Evolutionary conservation across 2,797 vertebrate species (phyloP).

Genomic region (Galaxias olidus): DNA sequence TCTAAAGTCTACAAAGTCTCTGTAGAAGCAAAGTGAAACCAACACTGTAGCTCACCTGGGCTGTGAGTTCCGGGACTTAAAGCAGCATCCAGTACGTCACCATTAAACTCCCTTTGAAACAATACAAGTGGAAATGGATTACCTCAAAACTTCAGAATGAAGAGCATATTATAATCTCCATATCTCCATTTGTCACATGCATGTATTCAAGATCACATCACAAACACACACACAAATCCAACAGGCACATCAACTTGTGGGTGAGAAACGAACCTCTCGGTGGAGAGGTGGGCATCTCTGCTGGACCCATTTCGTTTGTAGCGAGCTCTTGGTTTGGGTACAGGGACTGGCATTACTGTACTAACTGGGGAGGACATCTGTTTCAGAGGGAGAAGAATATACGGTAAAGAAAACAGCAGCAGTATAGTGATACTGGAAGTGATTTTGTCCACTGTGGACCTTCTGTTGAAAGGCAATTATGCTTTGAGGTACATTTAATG

Average conservation of each 20-base stretch:
- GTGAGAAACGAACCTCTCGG: constrained; percentile 5
- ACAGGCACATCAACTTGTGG: no score
- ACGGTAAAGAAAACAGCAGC: not conserved
- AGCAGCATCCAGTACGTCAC: not conserved
- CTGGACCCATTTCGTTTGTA: not conserved
- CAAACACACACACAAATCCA: no score
- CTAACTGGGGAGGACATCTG: not conserved
- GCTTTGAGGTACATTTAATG: no score
- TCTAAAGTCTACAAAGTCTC: no score
- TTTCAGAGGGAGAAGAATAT: not conserved
- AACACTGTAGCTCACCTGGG: not conserved
- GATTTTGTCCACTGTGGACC: no score
- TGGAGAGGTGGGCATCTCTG: not conserved
- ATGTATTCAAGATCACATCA: no score
- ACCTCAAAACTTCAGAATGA: no score
- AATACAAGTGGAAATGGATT: not conserved
- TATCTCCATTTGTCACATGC: no score
- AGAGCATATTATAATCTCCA: no score
- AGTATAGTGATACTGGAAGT: no score
- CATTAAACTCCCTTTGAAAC: not conserved
- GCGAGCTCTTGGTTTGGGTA: constrained; percentile 22
- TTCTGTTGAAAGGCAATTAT: no score
- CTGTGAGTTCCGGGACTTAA: not conserved
- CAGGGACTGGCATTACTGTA: constrained; percentile 5
- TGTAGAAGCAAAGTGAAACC: not conserved